phyloP scores from a whole-genome alignment of 2,113 vertebrate genomes.

The Nyctibius bracteatus region DNA sequence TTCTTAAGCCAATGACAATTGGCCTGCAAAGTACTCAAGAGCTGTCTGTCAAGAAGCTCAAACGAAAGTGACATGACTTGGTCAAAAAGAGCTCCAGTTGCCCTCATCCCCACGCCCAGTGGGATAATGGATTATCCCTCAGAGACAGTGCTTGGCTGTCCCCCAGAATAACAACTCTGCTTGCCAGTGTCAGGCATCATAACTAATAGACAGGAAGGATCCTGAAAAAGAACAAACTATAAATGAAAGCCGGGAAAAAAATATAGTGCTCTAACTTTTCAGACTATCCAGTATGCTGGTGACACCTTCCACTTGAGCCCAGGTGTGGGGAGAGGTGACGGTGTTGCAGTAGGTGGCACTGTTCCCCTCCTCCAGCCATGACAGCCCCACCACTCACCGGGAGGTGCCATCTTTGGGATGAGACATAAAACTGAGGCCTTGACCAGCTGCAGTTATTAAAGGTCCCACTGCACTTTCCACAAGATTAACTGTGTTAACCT shows the following conservation, averaged over 20 bases:
- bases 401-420: constrained; percentile 56
- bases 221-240: not conserved
- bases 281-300: not conserved
- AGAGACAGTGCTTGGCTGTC: not conserved
- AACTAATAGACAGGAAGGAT: not conserved
- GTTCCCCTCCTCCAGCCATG: constrained; percentile 9
- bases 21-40: not conserved
- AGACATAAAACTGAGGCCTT: constrained; percentile 65
- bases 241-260: not conserved
- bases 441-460: constrained; percentile 67
- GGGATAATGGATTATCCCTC: not conserved
- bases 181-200: not conserved
- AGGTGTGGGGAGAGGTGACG: not conserved
- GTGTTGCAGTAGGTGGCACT: constrained; percentile 37
- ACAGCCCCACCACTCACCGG: not conserved
- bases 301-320: not conserved
- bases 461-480: constrained; percentile 67
- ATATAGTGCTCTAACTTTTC: not conserved
- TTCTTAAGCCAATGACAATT: constrained; percentile 11
- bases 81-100: not conserved
- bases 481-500: constrained; percentile 69
- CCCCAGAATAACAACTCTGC: not conserved
- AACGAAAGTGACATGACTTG: not conserved
- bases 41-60: not conserved
- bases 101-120: not conserved